Evolutionary conservation across 2,113 vertebrate species (phyloP).

Genomic region (Tachycineta bicolor): DNA sequence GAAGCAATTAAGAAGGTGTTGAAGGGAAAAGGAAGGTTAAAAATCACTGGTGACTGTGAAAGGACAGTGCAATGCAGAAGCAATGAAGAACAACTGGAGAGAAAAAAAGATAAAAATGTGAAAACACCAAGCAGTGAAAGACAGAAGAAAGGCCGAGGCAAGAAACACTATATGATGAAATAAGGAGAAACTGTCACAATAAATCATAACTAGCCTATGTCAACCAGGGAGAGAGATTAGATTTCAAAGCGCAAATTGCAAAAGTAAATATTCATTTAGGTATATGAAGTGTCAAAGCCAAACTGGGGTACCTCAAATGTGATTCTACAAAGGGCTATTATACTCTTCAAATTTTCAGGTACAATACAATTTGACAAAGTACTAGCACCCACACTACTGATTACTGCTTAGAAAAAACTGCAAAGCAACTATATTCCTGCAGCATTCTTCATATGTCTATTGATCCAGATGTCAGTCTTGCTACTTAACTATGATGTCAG

Average conservation of each 20-base stretch:
- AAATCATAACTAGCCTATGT: not conserved
- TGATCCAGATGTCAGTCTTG: not conserved
- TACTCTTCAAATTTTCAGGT: not conserved
- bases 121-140: not conserved
- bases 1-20: not conserved
- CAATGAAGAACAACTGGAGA: not conserved
- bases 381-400: not conserved
- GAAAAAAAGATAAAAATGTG: not conserved
- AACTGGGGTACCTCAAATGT: rapidly evolving
- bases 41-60: not conserved
- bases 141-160: not conserved
- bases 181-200: not conserved
- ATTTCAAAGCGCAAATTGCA: not conserved
- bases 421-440: not conserved
- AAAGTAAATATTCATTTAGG: not conserved
- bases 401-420: not conserved
- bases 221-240: rapidly evolving
- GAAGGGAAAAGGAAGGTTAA: not conserved
- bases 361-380: not conserved
- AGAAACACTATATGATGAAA: not conserved
- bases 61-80: not conserved
- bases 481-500: not conserved
- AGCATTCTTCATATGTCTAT: not conserved
- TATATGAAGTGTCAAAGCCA: not conserved
- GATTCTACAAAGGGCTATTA: not conserved